A percentile compares a stretch with the other conserved stretches of the same genome.
Conservation (phyloP, 2,113 vertebrate genomes). For the Cettia cetti region DNA sequence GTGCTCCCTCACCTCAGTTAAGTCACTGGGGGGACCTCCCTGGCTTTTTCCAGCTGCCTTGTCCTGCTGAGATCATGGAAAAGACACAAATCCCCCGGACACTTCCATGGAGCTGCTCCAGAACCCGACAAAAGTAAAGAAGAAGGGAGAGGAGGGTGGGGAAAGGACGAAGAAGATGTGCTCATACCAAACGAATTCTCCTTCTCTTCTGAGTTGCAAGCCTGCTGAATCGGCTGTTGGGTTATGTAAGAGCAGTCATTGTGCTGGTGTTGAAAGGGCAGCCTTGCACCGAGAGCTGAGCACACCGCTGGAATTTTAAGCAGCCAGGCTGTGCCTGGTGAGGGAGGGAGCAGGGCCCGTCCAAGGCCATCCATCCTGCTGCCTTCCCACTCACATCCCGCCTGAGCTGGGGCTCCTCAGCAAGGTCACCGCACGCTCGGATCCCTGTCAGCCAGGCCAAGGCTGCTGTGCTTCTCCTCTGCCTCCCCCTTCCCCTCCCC, state of each 20-base stretch:
- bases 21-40: not conserved
- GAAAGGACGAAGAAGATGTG: not conserved
- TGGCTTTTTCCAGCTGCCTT: not conserved
- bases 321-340: not conserved
- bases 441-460: not conserved
- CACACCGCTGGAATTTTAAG: conserved; percentile 59
- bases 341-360: conserved; percentile 8
- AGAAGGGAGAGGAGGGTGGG: not conserved
- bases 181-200: not conserved
- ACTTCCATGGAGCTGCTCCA: not conserved
- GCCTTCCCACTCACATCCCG: not conserved
- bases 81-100: not conserved
- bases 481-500: not conserved
- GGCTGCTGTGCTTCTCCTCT: not conserved
- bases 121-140: not conserved
- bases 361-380: conserved; percentile 40
- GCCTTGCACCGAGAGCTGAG: conserved; percentile 5
- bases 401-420: not conserved
- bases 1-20: not conserved
- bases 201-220: conserved; percentile 14
- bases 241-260: conserved; percentile 63
- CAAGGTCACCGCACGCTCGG: conserved; percentile 17
- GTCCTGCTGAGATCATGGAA: not conserved
- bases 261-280: conserved; percentile 63
- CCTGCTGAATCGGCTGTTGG: conserved; percentile 31